These are phyloP conservation scores for Pogonus chalceus DNA, from an alignment of 1,140 invertebrate genomes.

Conservation along the genomic window DNA sequence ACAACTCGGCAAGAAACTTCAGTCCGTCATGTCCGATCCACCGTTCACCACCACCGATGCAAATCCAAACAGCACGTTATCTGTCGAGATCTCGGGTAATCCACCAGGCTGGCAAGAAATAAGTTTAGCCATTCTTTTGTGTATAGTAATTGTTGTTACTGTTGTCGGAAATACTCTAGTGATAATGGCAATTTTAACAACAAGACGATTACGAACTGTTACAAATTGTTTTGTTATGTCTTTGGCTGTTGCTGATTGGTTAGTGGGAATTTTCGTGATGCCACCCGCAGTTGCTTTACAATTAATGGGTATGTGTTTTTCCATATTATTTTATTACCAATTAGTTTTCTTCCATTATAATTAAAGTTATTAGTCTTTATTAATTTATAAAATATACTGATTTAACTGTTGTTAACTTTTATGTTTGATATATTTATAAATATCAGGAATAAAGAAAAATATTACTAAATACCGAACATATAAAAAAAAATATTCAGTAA, in stretches of 20 bases:
- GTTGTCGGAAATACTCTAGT: conserved; percentile 82
- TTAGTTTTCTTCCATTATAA: no score
- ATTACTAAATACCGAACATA: no score
- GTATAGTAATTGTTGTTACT: conserved; percentile 49
- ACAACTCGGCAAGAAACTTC: background rate
- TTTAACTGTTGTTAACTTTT: no score
- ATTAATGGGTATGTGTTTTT: conserved; percentile 53
- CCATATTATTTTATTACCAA: no score
- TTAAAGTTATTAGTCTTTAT: no score
- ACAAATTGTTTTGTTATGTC: conserved; percentile 94
- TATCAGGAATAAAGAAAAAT: no score
- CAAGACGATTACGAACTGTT: conserved; percentile 77
- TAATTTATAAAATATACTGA: no score
- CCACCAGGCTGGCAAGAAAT: background rate
- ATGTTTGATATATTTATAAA: no score
- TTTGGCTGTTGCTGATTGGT: conserved; percentile 79
- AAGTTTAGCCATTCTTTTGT: conserved; percentile 37
- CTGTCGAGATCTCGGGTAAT: background rate
- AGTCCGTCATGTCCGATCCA: background rate
- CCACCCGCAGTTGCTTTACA: conserved; percentile 75
- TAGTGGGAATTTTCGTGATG: conserved; percentile 90
- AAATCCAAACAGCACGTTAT: background rate
- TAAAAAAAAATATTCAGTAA: no score
- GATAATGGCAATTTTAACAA: conserved; percentile 84
- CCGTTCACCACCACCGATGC: background rate